Percentiles rank a stretch among this genome's conserved stretches.
Conservation (phyloP, 2,113 vertebrate genomes). For the Phaethon lepturus region DNA sequence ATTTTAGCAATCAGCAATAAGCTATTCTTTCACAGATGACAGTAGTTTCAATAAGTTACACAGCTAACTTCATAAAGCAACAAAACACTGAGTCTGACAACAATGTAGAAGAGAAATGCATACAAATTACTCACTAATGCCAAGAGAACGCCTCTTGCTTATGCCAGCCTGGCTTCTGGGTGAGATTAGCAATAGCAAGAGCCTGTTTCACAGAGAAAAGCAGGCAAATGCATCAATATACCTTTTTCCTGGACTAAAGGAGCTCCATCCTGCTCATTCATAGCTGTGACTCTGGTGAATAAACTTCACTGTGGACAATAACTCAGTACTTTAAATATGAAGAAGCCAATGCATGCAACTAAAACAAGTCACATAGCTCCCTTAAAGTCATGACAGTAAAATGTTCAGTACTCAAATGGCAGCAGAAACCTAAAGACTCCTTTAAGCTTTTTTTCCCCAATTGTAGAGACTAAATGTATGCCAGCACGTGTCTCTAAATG, state of each 20-base stretch:
- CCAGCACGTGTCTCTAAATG: neutral
- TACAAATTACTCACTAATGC: neutral
- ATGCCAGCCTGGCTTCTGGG: neutral
- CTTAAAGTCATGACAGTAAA: neutral
- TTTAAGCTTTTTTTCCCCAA: neutral
- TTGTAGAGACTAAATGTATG: neutral
- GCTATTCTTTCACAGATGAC: neutral
- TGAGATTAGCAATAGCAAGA: neutral
- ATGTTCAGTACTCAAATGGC: neutral
- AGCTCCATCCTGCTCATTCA: neutral
- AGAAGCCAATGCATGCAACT: neutral
- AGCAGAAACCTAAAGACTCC: neutral
- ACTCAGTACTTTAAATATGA: neutral
- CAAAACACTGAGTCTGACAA: neutral
- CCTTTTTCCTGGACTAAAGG: neutral
- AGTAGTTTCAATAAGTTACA: neutral
- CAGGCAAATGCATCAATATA: neutral
- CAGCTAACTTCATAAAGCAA: neutral
- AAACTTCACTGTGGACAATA: neutral
- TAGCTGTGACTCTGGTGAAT: neutral
- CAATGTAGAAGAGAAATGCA: neutral
- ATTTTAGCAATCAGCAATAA: neutral
- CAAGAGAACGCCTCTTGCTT: neutral
- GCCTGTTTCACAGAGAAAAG: neutral
- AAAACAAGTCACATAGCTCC: neutral